Evolutionary conservation across 92 coral and sea anemone genomes (phyloP).

Genomic region (Umimayanthus chanpuru): DNA sequence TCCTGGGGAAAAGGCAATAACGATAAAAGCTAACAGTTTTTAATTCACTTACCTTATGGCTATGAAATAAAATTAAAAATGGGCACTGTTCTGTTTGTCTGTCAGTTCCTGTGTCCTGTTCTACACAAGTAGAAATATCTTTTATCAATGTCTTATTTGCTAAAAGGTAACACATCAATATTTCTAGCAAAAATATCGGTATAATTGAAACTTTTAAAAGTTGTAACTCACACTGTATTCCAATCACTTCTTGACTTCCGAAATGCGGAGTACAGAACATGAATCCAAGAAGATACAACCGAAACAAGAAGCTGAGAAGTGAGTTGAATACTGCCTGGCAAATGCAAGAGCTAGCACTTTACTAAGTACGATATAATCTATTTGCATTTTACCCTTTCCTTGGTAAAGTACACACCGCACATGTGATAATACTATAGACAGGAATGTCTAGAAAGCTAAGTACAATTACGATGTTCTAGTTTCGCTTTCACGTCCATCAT

Average conservation of each 20-base stretch:
- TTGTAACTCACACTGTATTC: neutral
- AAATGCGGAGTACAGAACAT: neutral
- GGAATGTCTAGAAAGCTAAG: neutral
- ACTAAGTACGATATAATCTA: too few relatives aligned
- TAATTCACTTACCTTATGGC: neutral
- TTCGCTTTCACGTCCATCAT: constrained; percentile 8
- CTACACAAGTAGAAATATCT: neutral
- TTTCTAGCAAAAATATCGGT: neutral
- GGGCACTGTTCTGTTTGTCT: neutral
- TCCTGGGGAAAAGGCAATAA: neutral
- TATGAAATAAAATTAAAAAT: too few relatives aligned
- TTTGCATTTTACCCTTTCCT: neutral
- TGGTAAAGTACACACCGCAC: constrained; percentile 17
- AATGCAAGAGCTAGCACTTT: too few relatives aligned
- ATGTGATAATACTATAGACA: constrained; percentile 17
- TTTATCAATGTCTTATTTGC: neutral
- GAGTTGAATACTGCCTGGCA: too few relatives aligned
- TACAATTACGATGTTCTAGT: neutral
- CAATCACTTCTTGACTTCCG: neutral
- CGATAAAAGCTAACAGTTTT: neutral
- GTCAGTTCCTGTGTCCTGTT: neutral
- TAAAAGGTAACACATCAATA: too few relatives aligned
- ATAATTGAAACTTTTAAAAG: too few relatives aligned
- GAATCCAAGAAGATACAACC: neutral
- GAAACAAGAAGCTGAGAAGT: neutral